phyloP scores from a whole-genome alignment of 2,797 vertebrate species.

The Tragelaphus eurycerus region DNA sequence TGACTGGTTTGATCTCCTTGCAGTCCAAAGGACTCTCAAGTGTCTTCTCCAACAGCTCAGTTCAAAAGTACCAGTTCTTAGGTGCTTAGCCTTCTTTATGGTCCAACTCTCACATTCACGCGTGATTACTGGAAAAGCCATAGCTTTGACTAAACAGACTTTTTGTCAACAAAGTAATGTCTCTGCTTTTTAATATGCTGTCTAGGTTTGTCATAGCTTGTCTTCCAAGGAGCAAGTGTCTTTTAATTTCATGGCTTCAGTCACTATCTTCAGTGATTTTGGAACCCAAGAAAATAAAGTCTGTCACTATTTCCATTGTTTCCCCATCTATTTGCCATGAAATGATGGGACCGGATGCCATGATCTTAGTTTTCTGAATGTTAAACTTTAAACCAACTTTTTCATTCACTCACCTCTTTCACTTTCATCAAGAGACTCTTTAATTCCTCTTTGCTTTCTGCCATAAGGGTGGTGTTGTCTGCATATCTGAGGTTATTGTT shows the following conservation, averaged over 20 bases:
- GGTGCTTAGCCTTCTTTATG: neutral
- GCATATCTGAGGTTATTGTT: neutral
- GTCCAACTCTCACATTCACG: neutral
- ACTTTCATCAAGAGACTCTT: neutral
- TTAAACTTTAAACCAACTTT: neutral
- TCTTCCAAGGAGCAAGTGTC: neutral
- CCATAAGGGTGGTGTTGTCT: neutral
- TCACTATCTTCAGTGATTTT: neutral
- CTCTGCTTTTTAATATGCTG: neutral
- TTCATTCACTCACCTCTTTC: neutral
- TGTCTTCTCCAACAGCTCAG: neutral
- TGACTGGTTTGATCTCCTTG: neutral
- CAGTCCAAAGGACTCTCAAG: neutral
- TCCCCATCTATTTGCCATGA: neutral
- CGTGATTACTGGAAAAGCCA: neutral
- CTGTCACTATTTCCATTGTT: neutral
- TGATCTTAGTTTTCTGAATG: neutral
- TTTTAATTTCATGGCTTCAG: neutral
- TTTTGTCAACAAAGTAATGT: neutral
- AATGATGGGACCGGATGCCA: neutral
- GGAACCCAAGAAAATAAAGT: neutral
- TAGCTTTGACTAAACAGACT: neutral
- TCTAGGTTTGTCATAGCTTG: neutral
- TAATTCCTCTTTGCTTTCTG: neutral
- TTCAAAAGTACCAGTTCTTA: neutral